Base-by-base conservation (phyloP, 2,797 vertebrate genomes). In the Aplochiton taeniatus region DNA sequence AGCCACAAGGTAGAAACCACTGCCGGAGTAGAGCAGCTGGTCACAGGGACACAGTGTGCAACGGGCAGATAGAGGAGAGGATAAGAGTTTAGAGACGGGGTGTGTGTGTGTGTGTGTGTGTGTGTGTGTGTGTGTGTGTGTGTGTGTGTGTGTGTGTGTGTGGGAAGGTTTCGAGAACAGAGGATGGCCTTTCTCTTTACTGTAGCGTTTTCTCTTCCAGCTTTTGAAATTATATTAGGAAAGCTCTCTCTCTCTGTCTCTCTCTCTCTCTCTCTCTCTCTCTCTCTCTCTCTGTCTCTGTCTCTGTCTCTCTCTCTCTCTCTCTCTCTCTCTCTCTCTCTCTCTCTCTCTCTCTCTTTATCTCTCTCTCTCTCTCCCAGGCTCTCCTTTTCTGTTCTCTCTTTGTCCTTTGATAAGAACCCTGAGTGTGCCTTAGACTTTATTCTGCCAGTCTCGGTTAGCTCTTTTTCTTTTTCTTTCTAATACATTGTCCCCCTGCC, bases 1-100 rank as follows among this genome's bases (percentile, higher is more conserved):
- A 1, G 95, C 96, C 66, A 99, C 97, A 70, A 94, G 97, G 97
- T 98, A 85, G 70, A 68, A 31, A 31, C 2, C 2, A 6, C 31
- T 31, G 6, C 31, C 6, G 31, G 2, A 31, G 31, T 6, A 2
- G 31, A 31, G 31, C 31, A 31, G 6, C 31, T 6, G 31, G 31
- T 31, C 3, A 3, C 31, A 6, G 31, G 31, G 31, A 31, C 31
- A 31, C 31, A 31, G 31, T 31, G 6, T 31, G 31, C 31, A 31
- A 6, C 31, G 2, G 6, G 3, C 31, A 45, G 56, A 0, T 11
- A 54, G 11, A 54, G 11, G 12, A 48, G 11, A 48, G 8, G 4
- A 48, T 4, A 48, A n/a, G n/a, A n/a, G n/a, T n/a, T n/a, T n/a
- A n/a, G n/a, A n/a, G n/a, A n/a, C n/a, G n/a, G n/a, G n/a, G 47